A percentile compares a stretch with the other conserved stretches of the same genome.
Conservation (phyloP, 1,140 invertebrate species). For the Brachionus rotundiformis region DNA sequence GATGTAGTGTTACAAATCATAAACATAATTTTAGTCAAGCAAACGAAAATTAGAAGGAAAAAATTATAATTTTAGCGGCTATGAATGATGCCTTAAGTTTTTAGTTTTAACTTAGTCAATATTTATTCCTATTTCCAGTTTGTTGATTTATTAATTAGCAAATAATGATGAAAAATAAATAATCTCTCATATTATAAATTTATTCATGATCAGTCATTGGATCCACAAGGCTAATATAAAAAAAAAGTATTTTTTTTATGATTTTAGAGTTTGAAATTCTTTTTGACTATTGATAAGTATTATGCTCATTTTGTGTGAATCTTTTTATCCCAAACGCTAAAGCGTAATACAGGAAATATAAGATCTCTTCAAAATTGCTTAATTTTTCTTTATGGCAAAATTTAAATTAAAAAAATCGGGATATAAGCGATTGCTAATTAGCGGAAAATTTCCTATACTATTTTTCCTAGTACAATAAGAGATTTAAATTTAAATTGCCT, state of each 20-base stretch:
- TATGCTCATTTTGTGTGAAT: too few species aligned
- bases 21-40: background rate
- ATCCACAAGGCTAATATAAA: background rate
- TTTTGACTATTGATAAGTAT: too few species aligned
- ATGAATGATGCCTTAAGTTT: background rate
- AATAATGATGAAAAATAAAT: background rate
- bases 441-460: too few species aligned
- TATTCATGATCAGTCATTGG: background rate
- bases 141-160: background rate
- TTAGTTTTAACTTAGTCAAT: background rate
- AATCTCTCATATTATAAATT: background rate
- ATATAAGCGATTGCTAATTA: too few species aligned
- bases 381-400: too few species aligned
- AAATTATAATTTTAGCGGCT: background rate
- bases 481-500: too few species aligned
- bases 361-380: too few species aligned
- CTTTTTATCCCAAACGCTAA: too few species aligned
- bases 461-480: too few species aligned
- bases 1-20: background rate
- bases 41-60: background rate
- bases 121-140: background rate
- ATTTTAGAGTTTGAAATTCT: background rate
- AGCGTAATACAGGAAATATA: too few species aligned
- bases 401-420: too few species aligned
- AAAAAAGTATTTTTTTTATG: background rate